Conservation (phyloP, 2,797 vertebrate genomes). For the Hydrophis major region DNA sequence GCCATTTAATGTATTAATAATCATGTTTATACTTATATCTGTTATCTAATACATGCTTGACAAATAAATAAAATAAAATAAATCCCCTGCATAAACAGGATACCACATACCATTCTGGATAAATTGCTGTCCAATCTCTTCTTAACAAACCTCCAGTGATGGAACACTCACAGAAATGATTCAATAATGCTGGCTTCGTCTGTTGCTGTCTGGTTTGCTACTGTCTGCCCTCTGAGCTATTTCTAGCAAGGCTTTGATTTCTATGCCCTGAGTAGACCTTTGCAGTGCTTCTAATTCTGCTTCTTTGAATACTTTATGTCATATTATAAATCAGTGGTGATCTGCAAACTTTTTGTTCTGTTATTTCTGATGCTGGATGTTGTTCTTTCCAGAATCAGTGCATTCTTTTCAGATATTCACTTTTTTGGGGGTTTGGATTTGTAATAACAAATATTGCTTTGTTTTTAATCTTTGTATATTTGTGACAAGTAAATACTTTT, state of each 20-base stretch:
- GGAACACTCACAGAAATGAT: neutral
- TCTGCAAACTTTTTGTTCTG: neutral
- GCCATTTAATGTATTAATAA: too few species aligned
- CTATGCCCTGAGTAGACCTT: neutral
- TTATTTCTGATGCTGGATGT: neutral
- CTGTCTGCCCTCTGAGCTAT: neutral
- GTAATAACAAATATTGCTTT: neutral
- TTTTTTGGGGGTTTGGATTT: neutral
- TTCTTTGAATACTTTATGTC: neutral
- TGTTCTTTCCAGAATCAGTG: neutral
- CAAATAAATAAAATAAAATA: too few species aligned
- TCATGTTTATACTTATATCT: too few species aligned
- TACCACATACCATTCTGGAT: neutral
- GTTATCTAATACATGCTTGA: too few species aligned
- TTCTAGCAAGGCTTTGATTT: neutral
- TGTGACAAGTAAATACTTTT: neutral
- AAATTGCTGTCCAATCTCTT: neutral
- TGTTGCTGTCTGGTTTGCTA: neutral
- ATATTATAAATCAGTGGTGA: neutral
- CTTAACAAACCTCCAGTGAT: neutral
- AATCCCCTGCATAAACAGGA: neutral
- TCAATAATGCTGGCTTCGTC: neutral
- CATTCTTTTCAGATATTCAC: neutral
- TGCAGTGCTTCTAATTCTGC: neutral
- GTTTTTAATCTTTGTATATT: neutral